Evolutionary conservation across 2,113 vertebrate genomes (phyloP).

Genomic region (Pseudorhombus dupliciocellatus): DNA sequence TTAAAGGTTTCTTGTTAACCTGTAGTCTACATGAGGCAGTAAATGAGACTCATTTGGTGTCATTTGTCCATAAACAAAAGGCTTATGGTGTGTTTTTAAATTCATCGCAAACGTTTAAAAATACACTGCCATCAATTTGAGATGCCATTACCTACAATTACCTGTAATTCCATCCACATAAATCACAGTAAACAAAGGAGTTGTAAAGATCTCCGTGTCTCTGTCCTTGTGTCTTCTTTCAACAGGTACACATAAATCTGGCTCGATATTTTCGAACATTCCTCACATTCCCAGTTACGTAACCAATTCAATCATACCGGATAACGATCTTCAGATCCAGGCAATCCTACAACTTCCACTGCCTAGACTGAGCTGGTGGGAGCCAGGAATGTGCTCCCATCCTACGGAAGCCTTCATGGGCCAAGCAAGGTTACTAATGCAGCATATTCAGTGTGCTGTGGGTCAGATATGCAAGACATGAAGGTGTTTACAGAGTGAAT

Average conservation of each 20-base stretch:
- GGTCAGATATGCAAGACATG: neutral
- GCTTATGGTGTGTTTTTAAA: constrained; percentile 17
- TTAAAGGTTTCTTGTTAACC: constrained; percentile 7
- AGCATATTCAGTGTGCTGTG: neutral
- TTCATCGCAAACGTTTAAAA: constrained; percentile 12
- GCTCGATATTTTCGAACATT: constrained; percentile 31
- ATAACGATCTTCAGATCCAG: constrained; percentile 18
- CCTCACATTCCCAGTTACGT: constrained; percentile 36
- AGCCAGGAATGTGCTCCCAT: constrained; percentile 33
- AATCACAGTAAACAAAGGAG: neutral
- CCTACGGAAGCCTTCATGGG: neutral
- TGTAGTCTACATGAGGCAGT: constrained; percentile 12
- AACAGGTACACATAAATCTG: constrained; percentile 30
- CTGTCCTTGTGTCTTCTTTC: neutral
- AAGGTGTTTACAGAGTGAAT: neutral
- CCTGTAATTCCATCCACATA: no score
- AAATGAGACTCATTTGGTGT: neutral
- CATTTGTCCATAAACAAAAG: constrained; percentile 31
- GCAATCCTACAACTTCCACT: neutral
- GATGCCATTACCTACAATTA: constrained; percentile 18
- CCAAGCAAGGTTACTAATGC: neutral
- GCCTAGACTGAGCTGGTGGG: constrained; percentile 13
- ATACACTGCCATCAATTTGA: neutral
- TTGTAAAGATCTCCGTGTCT: neutral
- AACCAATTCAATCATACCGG: constrained; percentile 7